Evolutionary conservation across 2,888 invertebrate species (phyloP), one percentile per base, ranked within the genome.

Genomic region (Sphinx pinastri): DNA sequence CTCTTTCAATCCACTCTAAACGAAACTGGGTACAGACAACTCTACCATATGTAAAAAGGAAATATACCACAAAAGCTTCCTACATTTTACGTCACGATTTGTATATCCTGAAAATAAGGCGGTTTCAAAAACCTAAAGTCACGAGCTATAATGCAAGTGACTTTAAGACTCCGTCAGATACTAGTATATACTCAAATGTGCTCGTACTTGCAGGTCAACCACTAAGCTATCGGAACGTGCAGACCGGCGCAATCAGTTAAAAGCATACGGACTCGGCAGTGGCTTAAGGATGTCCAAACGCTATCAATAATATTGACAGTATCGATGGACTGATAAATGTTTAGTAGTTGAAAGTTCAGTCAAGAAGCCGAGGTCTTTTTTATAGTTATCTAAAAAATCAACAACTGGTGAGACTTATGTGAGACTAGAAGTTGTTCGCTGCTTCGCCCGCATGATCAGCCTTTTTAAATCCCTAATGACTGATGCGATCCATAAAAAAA

Each of bases 201-300:
- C 16, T 45, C 60, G 16, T 16, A 19, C 19, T 16, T 11, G 51
- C 51, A 51, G 10, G 47, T 31, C 59, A 68, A 71, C 68, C 68
- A 69, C 74, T 75, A 72, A 77, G 78, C 79, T 81, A 82, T 81
- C 75, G 72, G 72, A 75, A 72, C 70, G 71, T 71, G 70, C 57
- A 19, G 68, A 71, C 76, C 72, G 72, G 73, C 76, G 77, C 82
- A 84, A 84, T 84, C 84, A 84, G 84, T 84, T 84, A 83, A 84
- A 84, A 84, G 84, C 84, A 79, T 82, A 68, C 73, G 68, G 71
- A 67, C 71, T 55, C 58, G 57, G 69, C 52, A 51, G 70, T 69
- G 45, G 57, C 67, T 59, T 74, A 69, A 74, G 71, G 77, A 66
- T 10, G 45, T 59, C 60, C 49, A 52, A 67, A 70, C 68, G 73